Percentiles rank a stretch among this genome's conserved stretches.
phyloP scores from a whole-genome alignment of 2,888 invertebrate species.

The Craniophora ligustri region DNA sequence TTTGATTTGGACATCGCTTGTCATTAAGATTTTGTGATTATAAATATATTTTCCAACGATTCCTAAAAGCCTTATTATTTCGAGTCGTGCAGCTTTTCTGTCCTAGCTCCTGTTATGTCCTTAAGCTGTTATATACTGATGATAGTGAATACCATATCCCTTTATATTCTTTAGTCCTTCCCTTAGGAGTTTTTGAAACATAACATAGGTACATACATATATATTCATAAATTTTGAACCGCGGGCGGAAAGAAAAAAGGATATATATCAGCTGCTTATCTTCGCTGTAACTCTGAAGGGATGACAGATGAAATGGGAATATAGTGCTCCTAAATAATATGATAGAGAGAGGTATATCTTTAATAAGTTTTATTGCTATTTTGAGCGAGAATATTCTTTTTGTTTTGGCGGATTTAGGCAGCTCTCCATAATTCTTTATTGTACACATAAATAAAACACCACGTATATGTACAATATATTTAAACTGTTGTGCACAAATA shows the following conservation, averaged over 20 bases:
- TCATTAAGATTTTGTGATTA: no score
- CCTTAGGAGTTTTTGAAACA: no score
- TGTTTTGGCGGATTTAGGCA: background rate
- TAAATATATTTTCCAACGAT: no score
- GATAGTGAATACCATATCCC: background rate
- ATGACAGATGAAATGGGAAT: conserved; percentile 42
- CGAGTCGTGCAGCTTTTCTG: no score
- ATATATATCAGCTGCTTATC: conserved; percentile 53
- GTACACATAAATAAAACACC: no score
- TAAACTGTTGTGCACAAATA: no score
- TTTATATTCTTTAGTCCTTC: conserved; percentile 8
- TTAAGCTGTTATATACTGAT: no score
- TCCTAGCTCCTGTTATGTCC: no score
- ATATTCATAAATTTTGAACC: conserved; percentile 33
- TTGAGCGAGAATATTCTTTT: background rate
- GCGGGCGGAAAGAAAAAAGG: conserved; percentile 40
- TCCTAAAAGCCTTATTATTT: no score
- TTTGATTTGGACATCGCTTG: no score
- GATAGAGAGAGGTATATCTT: conserved; percentile 29
- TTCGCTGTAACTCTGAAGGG: conserved; percentile 42
- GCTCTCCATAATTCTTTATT: no score
- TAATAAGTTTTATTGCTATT: conserved; percentile 30
- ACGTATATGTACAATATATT: no score
- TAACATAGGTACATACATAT: conserved; percentile 29
- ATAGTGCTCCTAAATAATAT: conserved; percentile 39